Percentiles rank a stretch among this genome's conserved stretches.
Conservation (phyloP, 2,113 vertebrate species). For the Lagopus muta region DNA sequence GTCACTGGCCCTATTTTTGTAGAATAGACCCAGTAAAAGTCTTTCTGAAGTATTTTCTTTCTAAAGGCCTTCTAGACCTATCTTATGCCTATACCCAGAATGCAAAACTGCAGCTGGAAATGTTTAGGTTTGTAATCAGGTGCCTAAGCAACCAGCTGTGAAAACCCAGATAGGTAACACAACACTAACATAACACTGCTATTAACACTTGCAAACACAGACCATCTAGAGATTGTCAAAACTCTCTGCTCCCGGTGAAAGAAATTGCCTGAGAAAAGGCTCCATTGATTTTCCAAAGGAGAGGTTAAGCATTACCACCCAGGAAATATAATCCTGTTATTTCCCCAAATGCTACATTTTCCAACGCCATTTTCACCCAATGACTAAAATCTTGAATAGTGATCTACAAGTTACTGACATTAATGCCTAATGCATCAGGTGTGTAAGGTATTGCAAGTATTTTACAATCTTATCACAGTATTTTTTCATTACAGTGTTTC, state of each 20-base stretch:
- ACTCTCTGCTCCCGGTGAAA: background rate
- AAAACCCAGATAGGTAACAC: background rate
- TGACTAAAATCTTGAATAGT: background rate
- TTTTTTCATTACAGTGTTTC: background rate
- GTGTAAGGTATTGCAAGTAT: background rate
- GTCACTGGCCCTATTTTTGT: background rate
- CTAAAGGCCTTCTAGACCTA: background rate
- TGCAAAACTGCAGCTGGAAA: background rate
- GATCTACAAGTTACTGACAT: background rate
- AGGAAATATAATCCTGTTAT: background rate
- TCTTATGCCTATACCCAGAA: background rate
- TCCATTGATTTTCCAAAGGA: background rate
- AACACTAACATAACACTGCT: background rate
- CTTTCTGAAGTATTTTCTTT: background rate
- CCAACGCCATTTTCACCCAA: background rate
- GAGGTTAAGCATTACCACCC: background rate
- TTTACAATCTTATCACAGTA: background rate
- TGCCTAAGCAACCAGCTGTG: background rate
- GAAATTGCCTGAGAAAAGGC: background rate
- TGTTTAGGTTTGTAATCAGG: background rate
- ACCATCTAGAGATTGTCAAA: background rate
- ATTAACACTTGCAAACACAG: background rate
- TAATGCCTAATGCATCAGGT: background rate
- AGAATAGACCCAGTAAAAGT: background rate
- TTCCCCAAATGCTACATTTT: background rate